A percentile compares a stretch with the other conserved stretches of the same genome.
phyloP scores from a whole-genome alignment of 1,140 invertebrate genomes.

The Thalassaphorura encarpata region DNA sequence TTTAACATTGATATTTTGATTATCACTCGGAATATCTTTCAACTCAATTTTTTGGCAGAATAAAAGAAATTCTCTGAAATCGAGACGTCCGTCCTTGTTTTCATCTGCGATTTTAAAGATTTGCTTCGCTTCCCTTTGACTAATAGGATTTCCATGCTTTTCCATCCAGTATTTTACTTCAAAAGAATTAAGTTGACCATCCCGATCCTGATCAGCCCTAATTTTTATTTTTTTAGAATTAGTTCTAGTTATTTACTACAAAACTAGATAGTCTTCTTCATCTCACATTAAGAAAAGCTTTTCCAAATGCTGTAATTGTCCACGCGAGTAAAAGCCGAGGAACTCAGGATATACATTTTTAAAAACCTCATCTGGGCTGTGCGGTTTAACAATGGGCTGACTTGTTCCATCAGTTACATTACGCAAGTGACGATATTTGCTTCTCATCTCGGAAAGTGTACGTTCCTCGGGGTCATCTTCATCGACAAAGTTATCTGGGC shows the following conservation, averaged over 20 bases:
- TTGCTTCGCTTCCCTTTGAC: not conserved
- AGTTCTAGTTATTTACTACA: not conserved
- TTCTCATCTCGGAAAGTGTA: not conserved
- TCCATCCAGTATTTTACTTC: conserved; percentile 20
- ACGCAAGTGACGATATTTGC: not conserved
- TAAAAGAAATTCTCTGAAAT: conserved; percentile 5
- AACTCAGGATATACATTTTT: not conserved
- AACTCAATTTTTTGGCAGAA: conserved; percentile 9
- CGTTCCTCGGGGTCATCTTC: not conserved
- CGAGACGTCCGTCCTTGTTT: conserved; percentile 1
- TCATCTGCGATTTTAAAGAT: conserved; percentile 5
- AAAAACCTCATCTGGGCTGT: not conserved
- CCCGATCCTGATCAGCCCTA: conserved; percentile 10
- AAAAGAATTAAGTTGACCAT: not conserved
- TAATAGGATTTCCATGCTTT: conserved; percentile 4
- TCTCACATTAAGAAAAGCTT: conserved; percentile 11
- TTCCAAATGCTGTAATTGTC: conserved; percentile 7
- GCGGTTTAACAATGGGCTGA: not conserved
- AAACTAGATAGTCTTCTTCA: not conserved
- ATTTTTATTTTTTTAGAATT: not conserved
- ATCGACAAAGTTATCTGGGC: not conserved
- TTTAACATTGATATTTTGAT: not conserved
- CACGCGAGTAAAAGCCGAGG: not conserved
- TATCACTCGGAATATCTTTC: not conserved
- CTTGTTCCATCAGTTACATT: not conserved